Evolutionary conservation across 1,140 invertebrate species (phyloP).

Genomic region (Drosophila guanche): DNA sequence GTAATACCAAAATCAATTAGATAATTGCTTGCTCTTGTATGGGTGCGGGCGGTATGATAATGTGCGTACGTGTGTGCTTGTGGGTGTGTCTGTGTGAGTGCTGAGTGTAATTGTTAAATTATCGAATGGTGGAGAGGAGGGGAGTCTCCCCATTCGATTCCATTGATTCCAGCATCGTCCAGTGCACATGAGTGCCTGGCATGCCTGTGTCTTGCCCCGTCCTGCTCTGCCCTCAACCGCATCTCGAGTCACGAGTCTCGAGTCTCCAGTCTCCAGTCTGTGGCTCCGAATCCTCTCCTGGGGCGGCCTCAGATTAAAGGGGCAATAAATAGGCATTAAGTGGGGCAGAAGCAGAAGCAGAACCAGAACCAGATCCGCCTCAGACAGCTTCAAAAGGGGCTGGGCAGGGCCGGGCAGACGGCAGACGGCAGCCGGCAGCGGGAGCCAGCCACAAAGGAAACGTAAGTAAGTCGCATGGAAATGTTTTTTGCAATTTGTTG

Average conservation of each 20-base stretch:
- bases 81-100: neutral
- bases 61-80: too few relatives aligned
- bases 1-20: slow-evolving; percentile 71
- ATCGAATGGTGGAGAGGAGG: slow-evolving; percentile 27
- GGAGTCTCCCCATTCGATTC: slow-evolving; percentile 4
- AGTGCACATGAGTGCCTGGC: slow-evolving; percentile 49
- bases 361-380: neutral
- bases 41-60: slow-evolving; percentile 14
- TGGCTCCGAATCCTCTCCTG: neutral
- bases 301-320: slow-evolving; percentile 57
- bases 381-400: too few relatives aligned
- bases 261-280: neutral
- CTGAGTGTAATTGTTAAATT: slow-evolving; percentile 38
- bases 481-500: slow-evolving; percentile 77
- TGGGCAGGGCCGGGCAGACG: too few relatives aligned
- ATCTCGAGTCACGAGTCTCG: neutral
- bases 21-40: slow-evolving; percentile 62
- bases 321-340: slow-evolving; percentile 80
- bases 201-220: neutral
- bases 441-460: slow-evolving; percentile 61
- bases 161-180: slow-evolving; percentile 34
- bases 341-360: slow-evolving; percentile 41
- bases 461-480: slow-evolving; percentile 76
- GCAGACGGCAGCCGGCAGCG: slow-evolving; percentile 4
- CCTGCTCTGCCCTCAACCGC: too few relatives aligned